Base-by-base conservation (phyloP, 2,113 vertebrate genomes). In the Mugil cephalus region DNA sequence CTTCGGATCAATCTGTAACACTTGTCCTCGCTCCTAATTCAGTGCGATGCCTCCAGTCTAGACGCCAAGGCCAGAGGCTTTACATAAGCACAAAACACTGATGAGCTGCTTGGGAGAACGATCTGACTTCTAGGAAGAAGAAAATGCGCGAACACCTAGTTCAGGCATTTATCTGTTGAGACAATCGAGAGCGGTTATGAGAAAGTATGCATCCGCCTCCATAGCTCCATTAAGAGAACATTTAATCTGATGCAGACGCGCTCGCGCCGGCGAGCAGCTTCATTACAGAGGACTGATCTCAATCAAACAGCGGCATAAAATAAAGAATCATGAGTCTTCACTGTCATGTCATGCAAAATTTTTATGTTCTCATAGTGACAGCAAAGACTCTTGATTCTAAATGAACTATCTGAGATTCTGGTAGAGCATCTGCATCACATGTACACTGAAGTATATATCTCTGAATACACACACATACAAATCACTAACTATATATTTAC, bases 81-180 rank as follows among this genome's bases (percentile, higher is more conserved):
- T 89, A 87, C 79, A 79, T 96, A 96, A 79, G 94, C 93, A 66
- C 93, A 75, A 72, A 93, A 1, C 93, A 82, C 90, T 1, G 48
- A 78, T 67, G 95, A 94, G 86, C 95, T 1, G 17, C 76, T 84
- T 80, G 77, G 59, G 67, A 61, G 72, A 68, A 15, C 1, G 0
- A 61, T 55, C 71, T 36, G 15, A 80, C 51, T 67, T 79, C 77
- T 17, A 7, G 7, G 54, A 58, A 74, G 62, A 47, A 40, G 72
- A 65, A 66, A 74, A 59, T 1, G 36, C 19, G 54, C 0, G 7
- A 62, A 17, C 17, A 10, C 30, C 18, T 9, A 10, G 14, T 14
- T 74, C 11, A 21, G 35, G 13, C 10, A 1, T 24, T 18, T 12
- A 36, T 43, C 11, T 60, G 14, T 13, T 21, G 1, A 55, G 11